phyloP scores from a whole-genome alignment of 2,797 vertebrate species.

The Alcedo atthis region DNA sequence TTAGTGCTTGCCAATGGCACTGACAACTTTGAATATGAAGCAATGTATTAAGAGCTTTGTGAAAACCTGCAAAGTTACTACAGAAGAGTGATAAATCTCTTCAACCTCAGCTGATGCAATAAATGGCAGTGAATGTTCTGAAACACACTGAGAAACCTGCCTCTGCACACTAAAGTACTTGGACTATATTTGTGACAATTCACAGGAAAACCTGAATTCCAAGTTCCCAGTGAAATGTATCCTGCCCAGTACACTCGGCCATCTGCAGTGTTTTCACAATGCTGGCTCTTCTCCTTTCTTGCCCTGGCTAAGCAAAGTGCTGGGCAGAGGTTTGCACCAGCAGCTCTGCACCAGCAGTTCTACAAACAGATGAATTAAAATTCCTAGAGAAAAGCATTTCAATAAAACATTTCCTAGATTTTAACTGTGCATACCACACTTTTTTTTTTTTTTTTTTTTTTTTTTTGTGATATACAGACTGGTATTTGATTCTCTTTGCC shows the following conservation, averaged over 20 bases:
- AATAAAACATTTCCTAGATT: neutral
- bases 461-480: neutral
- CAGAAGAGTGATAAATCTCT: neutral
- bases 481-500: neutral
- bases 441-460: neutral
- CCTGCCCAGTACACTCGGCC: neutral
- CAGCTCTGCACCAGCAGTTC: neutral
- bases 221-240: neutral
- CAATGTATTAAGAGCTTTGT: neutral
- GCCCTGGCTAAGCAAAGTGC: neutral
- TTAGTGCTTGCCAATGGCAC: neutral
- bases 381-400: neutral
- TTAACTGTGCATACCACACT: neutral
- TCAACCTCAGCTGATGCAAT: neutral
- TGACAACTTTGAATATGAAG: conserved; percentile 8
- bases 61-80: neutral
- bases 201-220: neutral
- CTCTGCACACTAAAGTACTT: neutral
- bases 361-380: neutral
- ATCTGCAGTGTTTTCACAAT: neutral
- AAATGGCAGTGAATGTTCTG: neutral
- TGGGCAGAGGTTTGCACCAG: neutral
- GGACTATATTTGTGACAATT: neutral
- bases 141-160: neutral
- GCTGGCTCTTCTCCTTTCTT: neutral